Evolutionary conservation across 2,113 vertebrate species (phyloP).

Genomic region (Phylloscopus whistleri): DNA sequence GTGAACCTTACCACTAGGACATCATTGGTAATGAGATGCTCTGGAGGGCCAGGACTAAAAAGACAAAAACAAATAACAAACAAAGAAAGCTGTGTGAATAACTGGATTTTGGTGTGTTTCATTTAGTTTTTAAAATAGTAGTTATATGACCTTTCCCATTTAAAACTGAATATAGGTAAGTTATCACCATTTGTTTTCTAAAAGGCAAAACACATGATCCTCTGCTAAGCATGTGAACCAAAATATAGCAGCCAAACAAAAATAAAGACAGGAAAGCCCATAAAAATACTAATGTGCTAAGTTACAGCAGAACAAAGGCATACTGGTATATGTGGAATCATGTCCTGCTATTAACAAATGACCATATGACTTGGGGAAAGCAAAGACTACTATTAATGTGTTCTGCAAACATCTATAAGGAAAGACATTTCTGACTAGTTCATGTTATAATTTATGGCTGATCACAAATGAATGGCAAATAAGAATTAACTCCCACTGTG

Average conservation of each 20-base stretch:
- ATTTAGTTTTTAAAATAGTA: background rate
- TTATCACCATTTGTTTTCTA: background rate
- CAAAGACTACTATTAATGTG: background rate
- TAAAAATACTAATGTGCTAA: background rate
- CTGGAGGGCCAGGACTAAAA: constrained; percentile 70
- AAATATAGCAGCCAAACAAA: background rate
- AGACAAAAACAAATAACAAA: background rate
- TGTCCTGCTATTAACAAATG: background rate
- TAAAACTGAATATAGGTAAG: background rate
- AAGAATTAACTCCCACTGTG: background rate
- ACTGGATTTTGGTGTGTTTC: background rate
- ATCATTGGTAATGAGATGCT: constrained; percentile 74
- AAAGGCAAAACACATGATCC: background rate
- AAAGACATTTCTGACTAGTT: background rate
- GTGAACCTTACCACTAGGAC: constrained; percentile 79
- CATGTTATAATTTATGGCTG: background rate
- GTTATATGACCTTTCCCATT: background rate
- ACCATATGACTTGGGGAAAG: background rate
- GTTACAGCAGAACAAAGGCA: background rate
- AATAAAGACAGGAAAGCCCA: background rate
- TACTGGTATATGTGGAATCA: background rate
- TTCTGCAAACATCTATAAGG: background rate
- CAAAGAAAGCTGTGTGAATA: background rate
- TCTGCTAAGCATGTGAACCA: background rate
- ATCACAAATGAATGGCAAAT: background rate